These are phyloP conservation scores for Lithophane leautieri DNA, from an alignment of 2,888 invertebrate genomes.

Conservation along the genomic window DNA sequence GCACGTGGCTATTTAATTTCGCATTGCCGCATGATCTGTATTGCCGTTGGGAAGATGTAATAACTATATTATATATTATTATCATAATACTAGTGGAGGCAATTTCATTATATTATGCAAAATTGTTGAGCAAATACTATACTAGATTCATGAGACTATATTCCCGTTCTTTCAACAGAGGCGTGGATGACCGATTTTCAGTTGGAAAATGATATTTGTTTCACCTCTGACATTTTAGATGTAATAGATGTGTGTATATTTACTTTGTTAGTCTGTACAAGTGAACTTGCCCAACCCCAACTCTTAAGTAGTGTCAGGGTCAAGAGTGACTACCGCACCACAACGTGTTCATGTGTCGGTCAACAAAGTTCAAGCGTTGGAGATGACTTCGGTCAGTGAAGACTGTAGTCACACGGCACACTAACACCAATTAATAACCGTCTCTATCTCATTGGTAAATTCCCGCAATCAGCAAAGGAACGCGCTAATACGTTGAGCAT, in stretches of 20 bases:
- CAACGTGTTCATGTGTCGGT: conserved; percentile 35
- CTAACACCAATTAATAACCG: conserved; percentile 74
- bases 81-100: conserved; percentile 20
- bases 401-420: conserved; percentile 74
- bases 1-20: conserved; percentile 48
- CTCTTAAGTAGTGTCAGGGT: conserved; percentile 59
- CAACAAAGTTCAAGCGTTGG: conserved; percentile 51
- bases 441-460: conserved; percentile 69
- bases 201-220: background rate
- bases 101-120: conserved; percentile 29
- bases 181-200: background rate
- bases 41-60: conserved; percentile 25
- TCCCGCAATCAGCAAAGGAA: conserved; percentile 77
- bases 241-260: conserved; percentile 65
- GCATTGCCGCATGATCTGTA: conserved; percentile 26
- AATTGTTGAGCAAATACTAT: conserved; percentile 28
- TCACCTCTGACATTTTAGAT: conserved; percentile 71
- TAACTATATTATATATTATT: conserved; percentile 51
- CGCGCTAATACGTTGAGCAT: conserved; percentile 78
- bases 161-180: background rate
- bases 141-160: conserved; percentile 8
- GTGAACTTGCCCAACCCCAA: conserved; percentile 59
- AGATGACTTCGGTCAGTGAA: conserved; percentile 28
- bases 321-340: conserved; percentile 49
- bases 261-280: conserved; percentile 66